Conservation (phyloP, 2,113 vertebrate species). For the Dicentrarchus labrax region DNA sequence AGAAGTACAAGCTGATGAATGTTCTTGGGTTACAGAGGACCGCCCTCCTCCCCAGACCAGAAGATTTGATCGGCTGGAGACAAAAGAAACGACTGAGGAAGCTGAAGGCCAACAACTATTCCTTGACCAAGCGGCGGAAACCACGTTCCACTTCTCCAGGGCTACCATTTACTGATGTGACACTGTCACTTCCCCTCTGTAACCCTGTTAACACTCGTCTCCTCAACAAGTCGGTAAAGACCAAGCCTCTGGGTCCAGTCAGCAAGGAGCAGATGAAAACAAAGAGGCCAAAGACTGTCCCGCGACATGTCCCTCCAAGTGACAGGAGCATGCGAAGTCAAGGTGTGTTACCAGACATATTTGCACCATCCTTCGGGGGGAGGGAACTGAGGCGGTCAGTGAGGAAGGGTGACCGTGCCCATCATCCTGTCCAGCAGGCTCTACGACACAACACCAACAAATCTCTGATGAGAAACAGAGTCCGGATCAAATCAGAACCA, state of each 20-base stretch:
- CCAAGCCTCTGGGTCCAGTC: conserved; percentile 55
- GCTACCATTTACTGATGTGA: conserved; percentile 44
- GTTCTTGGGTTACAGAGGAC: conserved; percentile 87
- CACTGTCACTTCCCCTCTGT: conserved; percentile 80
- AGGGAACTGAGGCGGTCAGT: conserved; percentile 73
- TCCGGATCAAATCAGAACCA: conserved; percentile 80
- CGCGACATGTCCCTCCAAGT: conserved; percentile 56
- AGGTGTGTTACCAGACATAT: conserved; percentile 65
- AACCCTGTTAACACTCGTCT: conserved; percentile 75
- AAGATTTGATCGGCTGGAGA: conserved; percentile 86
- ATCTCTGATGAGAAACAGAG: conserved; percentile 47
- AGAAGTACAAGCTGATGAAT: conserved; percentile 87
- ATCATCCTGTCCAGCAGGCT: conserved; percentile 38
- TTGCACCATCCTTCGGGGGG: conserved; percentile 49
- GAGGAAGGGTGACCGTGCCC: conserved; percentile 44
- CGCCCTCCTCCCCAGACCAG: conserved; percentile 82
- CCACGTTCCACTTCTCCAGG: conserved; percentile 67
- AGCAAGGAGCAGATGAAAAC: conserved; percentile 26
- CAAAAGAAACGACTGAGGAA: conserved; percentile 87
- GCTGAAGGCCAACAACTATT: conserved; percentile 87
- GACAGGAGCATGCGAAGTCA: conserved; percentile 82
- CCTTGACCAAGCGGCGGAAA: conserved; percentile 82
- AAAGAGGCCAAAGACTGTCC: conserved; percentile 55
- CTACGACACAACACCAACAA: conserved; percentile 30
- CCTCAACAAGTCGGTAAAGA: conserved; percentile 73